These are phyloP conservation scores for Neodontobutis hainanensis DNA, from an alignment of 2,113 vertebrate genomes.

Conservation along the genomic window DNA sequence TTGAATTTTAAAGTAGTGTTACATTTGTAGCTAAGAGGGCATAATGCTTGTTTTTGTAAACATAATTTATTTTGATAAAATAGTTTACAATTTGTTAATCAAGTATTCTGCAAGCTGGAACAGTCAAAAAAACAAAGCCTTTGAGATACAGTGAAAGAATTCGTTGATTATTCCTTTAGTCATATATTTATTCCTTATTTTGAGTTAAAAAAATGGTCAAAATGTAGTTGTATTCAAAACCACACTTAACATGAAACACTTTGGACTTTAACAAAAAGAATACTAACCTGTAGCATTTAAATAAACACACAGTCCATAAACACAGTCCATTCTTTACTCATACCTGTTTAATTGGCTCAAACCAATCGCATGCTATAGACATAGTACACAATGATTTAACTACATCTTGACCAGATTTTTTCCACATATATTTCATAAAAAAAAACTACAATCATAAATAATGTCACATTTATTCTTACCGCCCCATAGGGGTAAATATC, in stretches of 20 bases:
- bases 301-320: conserved; percentile 16
- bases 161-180: conserved; percentile 29
- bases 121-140: not conserved
- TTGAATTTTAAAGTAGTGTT: not conserved
- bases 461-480: conserved; percentile 65
- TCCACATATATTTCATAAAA: conserved; percentile 45
- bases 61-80: not conserved
- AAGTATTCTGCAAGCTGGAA: not conserved
- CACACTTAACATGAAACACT: conserved; percentile 46
- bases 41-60: conserved; percentile 1
- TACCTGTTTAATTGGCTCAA: conserved; percentile 10
- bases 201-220: conserved; percentile 69
- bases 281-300: not conserved
- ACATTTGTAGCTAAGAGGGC: not conserved
- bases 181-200: conserved; percentile 56
- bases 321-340: conserved; percentile 9
- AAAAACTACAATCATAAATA: conserved; percentile 71
- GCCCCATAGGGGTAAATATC: conserved; percentile 76
- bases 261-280: conserved; percentile 24
- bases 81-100: not conserved
- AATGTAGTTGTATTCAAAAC: conserved; percentile 62
- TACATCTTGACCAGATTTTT: conserved; percentile 68
- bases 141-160: conserved; percentile 8
- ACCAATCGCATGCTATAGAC: conserved; percentile 52
- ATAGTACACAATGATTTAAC: conserved; percentile 45